Conservation (phyloP, 2,888 invertebrate genomes). For the Gnatocerus cornutus region DNA sequence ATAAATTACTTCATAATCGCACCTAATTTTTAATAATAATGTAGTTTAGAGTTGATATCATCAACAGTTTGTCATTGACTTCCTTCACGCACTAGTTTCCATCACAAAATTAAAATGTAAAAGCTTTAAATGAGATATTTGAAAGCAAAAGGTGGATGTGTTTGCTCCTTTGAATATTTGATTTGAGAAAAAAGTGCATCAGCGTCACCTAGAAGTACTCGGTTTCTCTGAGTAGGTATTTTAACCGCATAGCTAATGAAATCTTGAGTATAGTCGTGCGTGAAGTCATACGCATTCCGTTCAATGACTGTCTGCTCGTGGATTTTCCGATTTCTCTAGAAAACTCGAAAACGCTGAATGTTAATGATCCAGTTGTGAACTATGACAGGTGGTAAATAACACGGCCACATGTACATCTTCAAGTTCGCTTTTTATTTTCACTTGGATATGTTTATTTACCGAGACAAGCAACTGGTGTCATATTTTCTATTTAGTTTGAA, state of each 20-base stretch:
- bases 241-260: constrained; percentile 39
- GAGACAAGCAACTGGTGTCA: too few relatives aligned
- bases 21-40: constrained; percentile 15
- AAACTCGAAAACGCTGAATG: constrained; percentile 34
- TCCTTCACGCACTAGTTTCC: background rate
- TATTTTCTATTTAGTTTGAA: too few relatives aligned
- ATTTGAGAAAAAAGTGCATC: constrained; percentile 22
- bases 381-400: constrained; percentile 18
- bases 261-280: constrained; percentile 41
- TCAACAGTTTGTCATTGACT: constrained; percentile 9
- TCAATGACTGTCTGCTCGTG: constrained; percentile 12
- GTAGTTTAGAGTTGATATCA: constrained; percentile 6
- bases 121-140: constrained; percentile 22
- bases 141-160: constrained; percentile 18
- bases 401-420: background rate
- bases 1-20: constrained; percentile 36
- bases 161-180: constrained; percentile 31
- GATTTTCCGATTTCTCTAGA: constrained; percentile 39
- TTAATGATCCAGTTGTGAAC: constrained; percentile 20
- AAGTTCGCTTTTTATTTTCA: constrained; percentile 4
- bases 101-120: constrained; percentile 21
- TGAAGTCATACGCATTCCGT: constrained; percentile 45
- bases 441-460: too few relatives aligned
- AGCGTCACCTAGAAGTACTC: constrained; percentile 2
- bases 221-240: constrained; percentile 44